Evolutionary conservation across 2,113 vertebrate species (phyloP), one percentile per base, ranked within the genome.

Genomic region (Rafetus swinhoei): DNA sequence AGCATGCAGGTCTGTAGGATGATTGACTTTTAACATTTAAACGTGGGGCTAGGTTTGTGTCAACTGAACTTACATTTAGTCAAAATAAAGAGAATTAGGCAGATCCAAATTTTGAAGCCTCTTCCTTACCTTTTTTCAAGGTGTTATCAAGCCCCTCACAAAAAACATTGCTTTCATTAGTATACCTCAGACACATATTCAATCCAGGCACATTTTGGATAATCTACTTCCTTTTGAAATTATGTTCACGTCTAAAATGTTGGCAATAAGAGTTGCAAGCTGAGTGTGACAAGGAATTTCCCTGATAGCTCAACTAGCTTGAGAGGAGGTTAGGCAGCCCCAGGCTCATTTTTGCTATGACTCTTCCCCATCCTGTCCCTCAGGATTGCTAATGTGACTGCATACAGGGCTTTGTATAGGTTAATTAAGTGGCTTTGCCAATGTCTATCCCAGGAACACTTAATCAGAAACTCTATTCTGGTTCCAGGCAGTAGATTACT

Each of bases 1-100:
- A 11, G 19, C 35, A 3, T 50, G 0, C n/a, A 15, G 2, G 0
- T 1, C 39, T 60, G 0, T 21, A 4, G 62, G 53, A 59, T 24
- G 27, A 74, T 85, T 25, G 21, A n/a, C 11, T 83, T 3, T 79
- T 81, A 16, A 5, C 29, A 22, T 45, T 88, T 94, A 27, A 89
- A 16, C 27, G 84, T 89, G 16, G 27, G 14, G 45, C 45, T 11
- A 77, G 39, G 6, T 84, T 74, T 25, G 22, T 45, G 13, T 50
- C 35, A 77, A 50, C 21, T 84, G 9, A 5, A 54, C 87, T 81
- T 76, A 74, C 25, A 79, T 85, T 54, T 76, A 8, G 6, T 60
- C 57, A 79, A 89, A 82, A 21, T 7, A 15, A 27, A 86, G 35
- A 3, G 1, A 7, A 7, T 3, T 74, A 4, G 72, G 65, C 39